phyloP scores from a whole-genome alignment of 1,140 invertebrate species.

The Drosophila pseudoananassae region DNA sequence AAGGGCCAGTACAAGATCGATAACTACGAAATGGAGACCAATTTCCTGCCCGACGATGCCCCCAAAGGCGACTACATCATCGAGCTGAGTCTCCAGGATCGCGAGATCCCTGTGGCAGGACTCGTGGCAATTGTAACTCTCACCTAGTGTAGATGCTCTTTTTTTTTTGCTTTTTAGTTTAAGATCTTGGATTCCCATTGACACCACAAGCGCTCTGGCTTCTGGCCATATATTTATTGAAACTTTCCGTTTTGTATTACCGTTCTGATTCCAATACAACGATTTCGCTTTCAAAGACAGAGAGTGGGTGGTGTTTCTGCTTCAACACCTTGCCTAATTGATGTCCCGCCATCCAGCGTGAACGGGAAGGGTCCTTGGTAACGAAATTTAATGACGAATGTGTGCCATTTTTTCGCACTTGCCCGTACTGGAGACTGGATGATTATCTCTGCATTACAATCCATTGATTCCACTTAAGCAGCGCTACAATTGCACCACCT shows the following conservation, averaged over 20 bases:
- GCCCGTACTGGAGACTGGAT: constrained; percentile 47
- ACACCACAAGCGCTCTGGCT: constrained; percentile 47
- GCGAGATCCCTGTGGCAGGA: constrained; percentile 47
- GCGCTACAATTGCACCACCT: constrained; percentile 63
- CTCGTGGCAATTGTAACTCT: constrained; percentile 51
- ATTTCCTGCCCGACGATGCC: constrained; percentile 61
- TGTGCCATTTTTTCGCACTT: background rate
- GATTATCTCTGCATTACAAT: constrained; percentile 81
- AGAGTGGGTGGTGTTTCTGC: constrained; percentile 29
- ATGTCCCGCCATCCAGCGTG: constrained; percentile 45
- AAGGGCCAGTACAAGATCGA: constrained; percentile 64
- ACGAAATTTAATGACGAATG: constrained; percentile 43
- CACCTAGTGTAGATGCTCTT: constrained; percentile 20
- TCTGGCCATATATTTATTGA: constrained; percentile 10
- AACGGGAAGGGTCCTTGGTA: constrained; percentile 57
- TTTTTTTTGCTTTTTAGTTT: constrained; percentile 12
- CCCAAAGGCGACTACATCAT: constrained; percentile 63
- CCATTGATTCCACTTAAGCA: constrained; percentile 82
- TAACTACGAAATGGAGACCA: constrained; percentile 68
- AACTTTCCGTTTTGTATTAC: constrained; percentile 6
- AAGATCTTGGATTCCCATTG: constrained; percentile 58
- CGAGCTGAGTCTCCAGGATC: constrained; percentile 45
- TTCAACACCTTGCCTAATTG: constrained; percentile 81
- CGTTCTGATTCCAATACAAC: constrained; percentile 33
- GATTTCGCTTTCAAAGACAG: constrained; percentile 67